Conservation (phyloP, 2,888 invertebrate species). For the Platycheirus albimanus region DNA sequence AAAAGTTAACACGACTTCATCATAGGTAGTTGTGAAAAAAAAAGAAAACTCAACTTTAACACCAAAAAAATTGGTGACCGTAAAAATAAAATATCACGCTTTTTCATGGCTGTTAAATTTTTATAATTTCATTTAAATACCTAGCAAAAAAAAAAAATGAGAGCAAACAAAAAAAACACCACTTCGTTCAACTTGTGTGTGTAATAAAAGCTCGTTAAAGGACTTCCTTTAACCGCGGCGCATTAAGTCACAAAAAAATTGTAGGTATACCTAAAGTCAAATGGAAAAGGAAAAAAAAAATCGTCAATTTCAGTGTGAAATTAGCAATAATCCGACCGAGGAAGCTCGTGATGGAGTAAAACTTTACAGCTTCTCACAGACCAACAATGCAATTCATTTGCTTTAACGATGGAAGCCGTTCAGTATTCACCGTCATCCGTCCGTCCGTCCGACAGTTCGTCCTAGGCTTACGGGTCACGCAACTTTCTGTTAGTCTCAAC, state of each 20-base stretch:
- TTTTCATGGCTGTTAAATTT: constrained; percentile 49
- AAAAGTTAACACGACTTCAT: background rate
- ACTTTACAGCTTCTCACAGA: constrained; percentile 65
- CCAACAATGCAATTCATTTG: constrained; percentile 51
- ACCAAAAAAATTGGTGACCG: constrained; percentile 13
- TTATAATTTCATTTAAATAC: constrained; percentile 42
- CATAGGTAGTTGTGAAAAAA: background rate
- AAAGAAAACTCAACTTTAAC: background rate
- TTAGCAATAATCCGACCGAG: constrained; percentile 63
- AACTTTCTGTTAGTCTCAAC: constrained; percentile 42
- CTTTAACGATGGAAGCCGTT: constrained; percentile 70
- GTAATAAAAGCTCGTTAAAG: constrained; percentile 66
- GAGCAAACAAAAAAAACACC: background rate
- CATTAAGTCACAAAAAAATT: constrained; percentile 49
- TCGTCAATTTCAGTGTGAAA: constrained; percentile 66
- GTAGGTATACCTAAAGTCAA: constrained; percentile 11
- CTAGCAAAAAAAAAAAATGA: constrained; percentile 5
- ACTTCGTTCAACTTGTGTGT: constrained; percentile 19
- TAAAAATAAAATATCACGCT: constrained; percentile 26
- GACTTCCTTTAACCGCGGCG: constrained; percentile 57
- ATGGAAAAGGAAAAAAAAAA: constrained; percentile 9
- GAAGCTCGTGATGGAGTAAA: constrained; percentile 46
- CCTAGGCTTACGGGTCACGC: constrained; percentile 70
- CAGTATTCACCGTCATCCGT: constrained; percentile 14
- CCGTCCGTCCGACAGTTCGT: no score